These are phyloP conservation scores for Turnix velox DNA, from an alignment of 2,113 vertebrate genomes.

Conservation along the genomic window DNA sequence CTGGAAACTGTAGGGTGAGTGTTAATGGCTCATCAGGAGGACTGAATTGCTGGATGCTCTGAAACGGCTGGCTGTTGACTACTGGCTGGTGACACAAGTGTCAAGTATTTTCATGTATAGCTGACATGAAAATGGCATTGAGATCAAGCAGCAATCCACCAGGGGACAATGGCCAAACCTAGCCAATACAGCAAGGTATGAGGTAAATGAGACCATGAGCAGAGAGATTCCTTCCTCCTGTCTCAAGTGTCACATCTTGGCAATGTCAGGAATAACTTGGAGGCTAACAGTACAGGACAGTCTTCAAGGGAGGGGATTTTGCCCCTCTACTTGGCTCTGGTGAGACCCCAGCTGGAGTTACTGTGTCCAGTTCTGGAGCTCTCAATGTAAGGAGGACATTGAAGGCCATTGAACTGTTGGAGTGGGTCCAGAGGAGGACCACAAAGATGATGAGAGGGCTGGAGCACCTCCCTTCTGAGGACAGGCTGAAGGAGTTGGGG, in stretches of 20 bases:
- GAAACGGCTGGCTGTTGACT: neutral
- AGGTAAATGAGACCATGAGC: neutral
- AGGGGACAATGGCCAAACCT: neutral
- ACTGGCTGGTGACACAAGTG: neutral
- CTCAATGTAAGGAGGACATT: too few species aligned
- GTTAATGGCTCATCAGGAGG: neutral
- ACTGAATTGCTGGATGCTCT: neutral
- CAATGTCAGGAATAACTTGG: neutral
- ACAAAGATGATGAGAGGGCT: too few species aligned
- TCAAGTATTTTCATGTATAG: neutral
- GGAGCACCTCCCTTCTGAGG: too few species aligned
- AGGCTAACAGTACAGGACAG: neutral
- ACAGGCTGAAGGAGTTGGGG: too few species aligned
- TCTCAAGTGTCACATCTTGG: neutral
- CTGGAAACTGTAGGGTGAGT: neutral
- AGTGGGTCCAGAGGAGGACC: too few species aligned
- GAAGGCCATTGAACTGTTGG: too few species aligned
- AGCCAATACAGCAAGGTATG: rapidly evolving
- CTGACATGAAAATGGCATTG: neutral
- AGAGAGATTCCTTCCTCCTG: neutral
- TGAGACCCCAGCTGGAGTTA: too few species aligned
- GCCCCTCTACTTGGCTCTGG: too few species aligned
- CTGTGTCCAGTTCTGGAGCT: too few species aligned
- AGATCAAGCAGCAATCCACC: neutral
- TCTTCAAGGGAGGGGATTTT: too few species aligned